These are phyloP conservation scores for Graphium colonna DNA, from an alignment of 2,888 invertebrate species.

Conservation along the genomic window DNA sequence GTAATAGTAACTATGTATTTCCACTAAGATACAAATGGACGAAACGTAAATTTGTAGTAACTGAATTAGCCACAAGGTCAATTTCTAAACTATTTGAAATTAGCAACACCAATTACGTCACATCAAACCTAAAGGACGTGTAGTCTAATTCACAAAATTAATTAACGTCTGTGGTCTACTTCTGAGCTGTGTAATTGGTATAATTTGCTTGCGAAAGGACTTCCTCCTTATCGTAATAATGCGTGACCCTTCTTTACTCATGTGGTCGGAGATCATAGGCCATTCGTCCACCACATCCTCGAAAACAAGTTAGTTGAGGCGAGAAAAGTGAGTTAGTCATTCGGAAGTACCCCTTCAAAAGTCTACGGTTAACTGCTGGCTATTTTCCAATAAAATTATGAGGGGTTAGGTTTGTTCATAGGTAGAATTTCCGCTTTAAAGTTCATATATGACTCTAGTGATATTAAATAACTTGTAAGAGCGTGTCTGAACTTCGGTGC, in stretches of 20 bases:
- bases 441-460: too few relatives aligned
- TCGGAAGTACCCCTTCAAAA: too few relatives aligned
- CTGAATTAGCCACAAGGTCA: neutral
- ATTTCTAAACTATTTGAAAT: too few relatives aligned
- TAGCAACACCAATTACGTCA: neutral
- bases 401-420: too few relatives aligned
- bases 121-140: neutral
- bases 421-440: too few relatives aligned
- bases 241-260: conserved; percentile 45
- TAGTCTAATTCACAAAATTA: conserved; percentile 17
- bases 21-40: too few relatives aligned
- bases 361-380: too few relatives aligned
- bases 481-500: too few relatives aligned
- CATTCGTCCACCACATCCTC: conserved; percentile 48
- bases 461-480: too few relatives aligned
- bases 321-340: too few relatives aligned
- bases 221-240: conserved; percentile 43
- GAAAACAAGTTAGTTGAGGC: conserved; percentile 47
- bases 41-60: neutral
- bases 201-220: conserved; percentile 45
- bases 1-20: too few relatives aligned
- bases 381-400: too few relatives aligned
- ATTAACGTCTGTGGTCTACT: conserved; percentile 17
- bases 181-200: conserved; percentile 41
- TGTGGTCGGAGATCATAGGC: conserved; percentile 48